Conservation (phyloP, 2,797 vertebrate genomes). For the Rhinichthys osculus region DNA sequence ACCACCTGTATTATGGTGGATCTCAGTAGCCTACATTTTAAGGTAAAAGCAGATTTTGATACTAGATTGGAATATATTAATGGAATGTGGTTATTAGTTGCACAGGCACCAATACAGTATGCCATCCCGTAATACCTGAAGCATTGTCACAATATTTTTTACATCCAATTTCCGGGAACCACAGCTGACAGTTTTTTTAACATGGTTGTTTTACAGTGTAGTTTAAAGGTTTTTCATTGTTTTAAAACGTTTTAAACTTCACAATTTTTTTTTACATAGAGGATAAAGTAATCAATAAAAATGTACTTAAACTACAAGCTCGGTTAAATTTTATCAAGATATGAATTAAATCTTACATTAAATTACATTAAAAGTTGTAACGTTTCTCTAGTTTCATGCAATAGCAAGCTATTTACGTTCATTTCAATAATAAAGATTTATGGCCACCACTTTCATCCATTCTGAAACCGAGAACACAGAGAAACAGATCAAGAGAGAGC, state of each 20-base stretch:
- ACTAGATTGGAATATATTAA: too few species aligned
- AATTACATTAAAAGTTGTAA: not conserved
- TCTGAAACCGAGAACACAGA: slow-evolving; percentile 12
- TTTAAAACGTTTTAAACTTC: not conserved
- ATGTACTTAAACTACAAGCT: not conserved
- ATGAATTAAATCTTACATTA: not conserved
- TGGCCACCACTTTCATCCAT: not conserved
- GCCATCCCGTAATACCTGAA: not conserved
- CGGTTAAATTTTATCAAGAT: not conserved
- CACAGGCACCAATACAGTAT: not conserved
- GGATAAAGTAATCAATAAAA: not conserved
- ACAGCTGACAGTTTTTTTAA: not conserved
- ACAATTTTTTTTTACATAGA: not conserved
- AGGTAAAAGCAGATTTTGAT: too few species aligned
- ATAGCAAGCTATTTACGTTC: not conserved
- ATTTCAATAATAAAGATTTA: slow-evolving; percentile 27
- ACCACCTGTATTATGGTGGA: too few species aligned
- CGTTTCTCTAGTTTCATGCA: not conserved
- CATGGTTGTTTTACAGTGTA: not conserved
- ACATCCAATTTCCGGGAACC: not conserved
- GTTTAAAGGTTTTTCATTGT: not conserved
- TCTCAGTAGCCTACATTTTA: too few species aligned
- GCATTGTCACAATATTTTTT: not conserved
- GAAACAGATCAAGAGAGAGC: slow-evolving; percentile 27
- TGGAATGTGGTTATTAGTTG: too few species aligned